Base-by-base conservation (phyloP, 2,888 invertebrate genomes). In the Dynastes grantii region DNA sequence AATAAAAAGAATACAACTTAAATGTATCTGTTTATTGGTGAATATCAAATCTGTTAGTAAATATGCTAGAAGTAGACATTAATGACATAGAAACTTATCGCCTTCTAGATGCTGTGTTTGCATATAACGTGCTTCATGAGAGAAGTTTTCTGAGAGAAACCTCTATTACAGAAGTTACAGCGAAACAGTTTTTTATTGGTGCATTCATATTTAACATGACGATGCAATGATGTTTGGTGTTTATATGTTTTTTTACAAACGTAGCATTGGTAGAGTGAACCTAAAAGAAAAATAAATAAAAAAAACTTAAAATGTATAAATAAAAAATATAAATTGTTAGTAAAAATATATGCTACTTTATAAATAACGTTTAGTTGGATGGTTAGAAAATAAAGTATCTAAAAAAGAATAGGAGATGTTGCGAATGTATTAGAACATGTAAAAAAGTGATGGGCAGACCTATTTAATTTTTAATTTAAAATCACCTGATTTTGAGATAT, bases 81-180 rank as follows among this genome's bases (percentile, higher is more conserved):
- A 22, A 8, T 55, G 45, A 2, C 55, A 9, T 49, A 16, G 13
- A 63, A 76, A 63, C 45, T 29, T 16, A 49, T 53, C 22, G 49
- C 58, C 70, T 45, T 32, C 32, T 71, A 71, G n/a, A 64, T 5
- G 64, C 53, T 73, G 32, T 78, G 78, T 65, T 64, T 78, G 32
- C 73, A 63, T 22, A 53, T 13, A 16, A 78, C 61, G 65, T 80
- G 80, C 32, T 71, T 76, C 49, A 73, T 55, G 13, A 83, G 83
- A 73, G 86, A 85, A 76, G 86, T 85, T 73, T 87, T 87, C 45
- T 86, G 81, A 76, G 86, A 86, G 77, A 87, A 87, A 8, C 81
- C 81, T 76, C 84, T 85, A 53, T 53, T 78, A 79, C 88, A 88
- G 37, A 73, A 84, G 76, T 22, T 84, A 85, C 82, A 83, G 16